Base-by-base conservation (phyloP, 2,113 vertebrate genomes). In the Ancistrus triradiatus region DNA sequence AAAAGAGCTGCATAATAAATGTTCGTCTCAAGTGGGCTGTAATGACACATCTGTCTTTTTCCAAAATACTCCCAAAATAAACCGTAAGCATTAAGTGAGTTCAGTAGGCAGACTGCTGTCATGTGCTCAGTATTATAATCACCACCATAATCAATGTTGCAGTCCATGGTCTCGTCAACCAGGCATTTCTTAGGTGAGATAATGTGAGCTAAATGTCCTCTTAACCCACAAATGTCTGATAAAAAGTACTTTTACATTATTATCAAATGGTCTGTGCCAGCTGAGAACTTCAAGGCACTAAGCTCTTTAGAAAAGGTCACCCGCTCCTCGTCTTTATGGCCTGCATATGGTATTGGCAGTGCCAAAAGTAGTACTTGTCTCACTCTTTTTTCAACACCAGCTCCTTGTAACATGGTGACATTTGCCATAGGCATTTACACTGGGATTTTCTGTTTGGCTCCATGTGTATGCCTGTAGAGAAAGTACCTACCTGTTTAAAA, bases 311-410 rank as follows among this genome's bases (percentile, higher is more conserved):
- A 48, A 69, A 74, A 65, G 66, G 66, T 74, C 56, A 35, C 56
- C 55, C 50, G 40, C 66, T 60, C 40, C 40, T 47, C 19, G 15
- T 24, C 49, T 67, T 69, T 56, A 60, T 11, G 46, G 61, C 60
- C 61, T 50, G 57, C 56, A 56, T 61, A 59, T 61, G 61, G 60
- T 49, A 65, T 65, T 74, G 65, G 15, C 43, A 48, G 55, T n/a
- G 64, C 33, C 64, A 53, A 74, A 60, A 70, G 66, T 60, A 74
- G 63, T 59, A 63, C 59, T 61, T 63, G 50, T 35, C 31, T 52
- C 18, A 28, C 18, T 48, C 15, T 52, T 62, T 35, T 33, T 42
- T n/a, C 24, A 66, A 14, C 49, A 58, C 11, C n/a, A 56, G 17
- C 24, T 53, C 21, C 46, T 48, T 33, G 35, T 52, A 46, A 56